A percentile compares a stretch with the other conserved stretches of the same genome.
Evolutionary conservation across 2,113 vertebrate species (phyloP).

Genomic region (Gila orcuttii): DNA sequence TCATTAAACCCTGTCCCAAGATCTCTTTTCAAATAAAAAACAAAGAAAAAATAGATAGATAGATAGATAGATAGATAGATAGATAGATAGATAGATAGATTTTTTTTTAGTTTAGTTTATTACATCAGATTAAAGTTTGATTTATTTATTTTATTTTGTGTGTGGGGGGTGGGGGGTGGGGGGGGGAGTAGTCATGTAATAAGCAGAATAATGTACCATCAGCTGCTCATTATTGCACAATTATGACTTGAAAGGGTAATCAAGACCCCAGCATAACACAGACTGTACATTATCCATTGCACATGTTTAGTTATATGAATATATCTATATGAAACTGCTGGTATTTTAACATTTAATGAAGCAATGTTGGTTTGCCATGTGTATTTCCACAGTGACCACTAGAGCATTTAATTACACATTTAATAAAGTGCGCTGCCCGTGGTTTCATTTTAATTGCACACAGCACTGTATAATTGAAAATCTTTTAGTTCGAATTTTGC

Average conservation of each 20-base stretch:
- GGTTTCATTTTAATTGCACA: conserved; percentile 2
- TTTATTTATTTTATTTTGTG: too few species aligned
- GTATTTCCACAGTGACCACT: neutral
- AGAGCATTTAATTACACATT: conserved; percentile 25
- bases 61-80: too few species aligned
- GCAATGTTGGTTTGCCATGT: neutral
- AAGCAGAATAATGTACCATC: neutral
- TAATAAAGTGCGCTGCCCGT: conserved; percentile 10
- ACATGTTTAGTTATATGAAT: neutral
- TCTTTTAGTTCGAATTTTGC: neutral
- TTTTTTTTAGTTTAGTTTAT: too few species aligned
- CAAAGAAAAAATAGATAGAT: too few species aligned
- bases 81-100: too few species aligned
- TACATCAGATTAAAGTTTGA: too few species aligned
- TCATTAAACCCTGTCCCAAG: neutral
- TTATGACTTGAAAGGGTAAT: neutral
- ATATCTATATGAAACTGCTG: neutral
- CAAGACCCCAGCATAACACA: neutral
- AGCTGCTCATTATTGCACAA: neutral
- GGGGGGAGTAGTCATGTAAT: neutral
- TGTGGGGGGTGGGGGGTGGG: too few species aligned
- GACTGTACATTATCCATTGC: neutral
- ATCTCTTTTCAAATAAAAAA: neutral
- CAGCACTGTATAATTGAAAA: neutral
- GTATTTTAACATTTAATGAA: conserved; percentile 7